Conservation (phyloP, 23 tunicate species). For the Clavelina lepadiformis region DNA sequence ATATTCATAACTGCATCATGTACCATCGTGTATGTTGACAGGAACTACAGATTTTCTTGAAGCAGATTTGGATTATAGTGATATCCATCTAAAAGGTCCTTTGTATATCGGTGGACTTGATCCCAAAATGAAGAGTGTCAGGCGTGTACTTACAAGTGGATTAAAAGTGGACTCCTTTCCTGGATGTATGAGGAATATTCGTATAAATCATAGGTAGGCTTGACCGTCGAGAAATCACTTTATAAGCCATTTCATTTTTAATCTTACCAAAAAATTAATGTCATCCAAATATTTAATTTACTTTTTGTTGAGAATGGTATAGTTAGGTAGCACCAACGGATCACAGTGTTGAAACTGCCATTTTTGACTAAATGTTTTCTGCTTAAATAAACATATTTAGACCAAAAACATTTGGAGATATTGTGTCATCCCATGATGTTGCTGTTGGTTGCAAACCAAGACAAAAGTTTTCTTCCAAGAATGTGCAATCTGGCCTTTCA, state of each 20-base stretch:
- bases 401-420: constrained; percentile 29
- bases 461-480: neutral
- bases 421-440: constrained; percentile 40
- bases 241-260: too few relatives aligned
- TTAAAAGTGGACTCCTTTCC: constrained; percentile 43
- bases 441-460: constrained; percentile 34
- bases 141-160: constrained; percentile 6
- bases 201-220: constrained; percentile 48
- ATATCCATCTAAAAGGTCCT: constrained; percentile 33
- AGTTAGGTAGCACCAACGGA: too few relatives aligned
- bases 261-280: too few relatives aligned
- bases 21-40: too few relatives aligned
- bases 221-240: too few relatives aligned
- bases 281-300: too few relatives aligned
- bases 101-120: constrained; percentile 72
- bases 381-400: too few relatives aligned
- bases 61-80: neutral
- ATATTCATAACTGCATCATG: too few relatives aligned
- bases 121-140: neutral
- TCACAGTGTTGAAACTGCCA: too few relatives aligned
- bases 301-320: too few relatives aligned
- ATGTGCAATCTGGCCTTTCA: neutral
- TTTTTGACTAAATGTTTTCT: too few relatives aligned
- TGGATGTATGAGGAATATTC: constrained; percentile 68
- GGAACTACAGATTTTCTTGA: too few relatives aligned